These are phyloP conservation scores for Elephas maximus DNA, from an alignment of 2,113 vertebrate species.

Conservation along the genomic window DNA sequence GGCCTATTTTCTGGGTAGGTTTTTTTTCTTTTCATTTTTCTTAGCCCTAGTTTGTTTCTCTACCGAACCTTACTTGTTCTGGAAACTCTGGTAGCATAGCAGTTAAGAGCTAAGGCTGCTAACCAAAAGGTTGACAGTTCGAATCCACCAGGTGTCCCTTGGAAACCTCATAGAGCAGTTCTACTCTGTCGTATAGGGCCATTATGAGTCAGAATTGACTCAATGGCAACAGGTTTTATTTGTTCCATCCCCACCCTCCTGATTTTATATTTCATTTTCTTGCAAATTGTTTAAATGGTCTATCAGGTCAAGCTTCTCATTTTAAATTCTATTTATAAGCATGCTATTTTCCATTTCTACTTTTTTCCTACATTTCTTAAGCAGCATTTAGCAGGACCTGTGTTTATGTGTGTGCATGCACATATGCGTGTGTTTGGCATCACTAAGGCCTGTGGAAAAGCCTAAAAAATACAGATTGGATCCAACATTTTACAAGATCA, in stretches of 20 bases:
- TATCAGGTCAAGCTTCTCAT: neutral
- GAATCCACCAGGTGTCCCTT: too few species aligned
- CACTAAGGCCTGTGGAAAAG: neutral
- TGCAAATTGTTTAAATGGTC: neutral
- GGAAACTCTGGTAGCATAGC: too few species aligned
- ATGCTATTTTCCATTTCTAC: neutral
- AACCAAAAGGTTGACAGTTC: too few species aligned
- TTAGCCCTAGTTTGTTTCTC: neutral
- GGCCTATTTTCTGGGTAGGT: neutral
- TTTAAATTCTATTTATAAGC: constrained; percentile 4
- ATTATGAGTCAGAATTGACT: too few species aligned
- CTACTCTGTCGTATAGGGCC: too few species aligned
- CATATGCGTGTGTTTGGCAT: neutral
- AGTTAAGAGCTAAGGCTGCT: too few species aligned
- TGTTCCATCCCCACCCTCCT: neutral
- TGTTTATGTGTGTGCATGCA: neutral
- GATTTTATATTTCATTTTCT: neutral
- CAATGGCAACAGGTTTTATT: neutral
- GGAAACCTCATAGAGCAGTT: too few species aligned
- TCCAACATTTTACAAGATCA: neutral
- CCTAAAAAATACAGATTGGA: neutral
- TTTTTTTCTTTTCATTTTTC: neutral
- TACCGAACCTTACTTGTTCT: neutral
- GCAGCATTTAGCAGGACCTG: neutral
- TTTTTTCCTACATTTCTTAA: constrained; percentile 31